These are phyloP conservation scores for Nemotelus nigrinus DNA, from an alignment of 2,888 invertebrate species.

Conservation along the genomic window DNA sequence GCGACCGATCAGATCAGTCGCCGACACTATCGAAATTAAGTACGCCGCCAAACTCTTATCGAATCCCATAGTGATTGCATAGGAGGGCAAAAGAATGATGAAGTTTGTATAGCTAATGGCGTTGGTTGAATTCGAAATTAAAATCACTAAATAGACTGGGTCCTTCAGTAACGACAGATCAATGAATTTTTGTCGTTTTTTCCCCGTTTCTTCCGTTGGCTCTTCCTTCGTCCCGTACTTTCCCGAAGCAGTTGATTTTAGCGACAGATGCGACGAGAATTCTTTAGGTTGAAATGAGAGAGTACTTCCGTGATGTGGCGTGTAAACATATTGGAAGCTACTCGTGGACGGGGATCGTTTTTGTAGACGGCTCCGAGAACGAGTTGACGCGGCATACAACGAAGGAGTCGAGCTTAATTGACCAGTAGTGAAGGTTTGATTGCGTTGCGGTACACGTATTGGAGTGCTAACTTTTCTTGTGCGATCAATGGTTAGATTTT, in stretches of 20 bases:
- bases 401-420: slow-evolving; percentile 75
- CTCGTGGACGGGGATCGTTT: slow-evolving; percentile 80
- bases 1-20: slow-evolving; percentile 81
- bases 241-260: slow-evolving; percentile 72
- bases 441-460: slow-evolving; percentile 66
- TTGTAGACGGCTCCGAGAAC: slow-evolving; percentile 67
- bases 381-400: slow-evolving; percentile 77
- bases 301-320: slow-evolving; percentile 87
- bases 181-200: slow-evolving; percentile 72
- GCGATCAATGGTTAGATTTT: slow-evolving; percentile 67
- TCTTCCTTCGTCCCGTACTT: slow-evolving; percentile 54
- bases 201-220: slow-evolving; percentile 62
- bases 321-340: slow-evolving; percentile 85
- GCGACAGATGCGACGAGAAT: slow-evolving; percentile 80
- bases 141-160: slow-evolving; percentile 81
- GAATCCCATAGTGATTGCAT: slow-evolving; percentile 76
- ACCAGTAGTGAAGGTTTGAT: slow-evolving; percentile 63
- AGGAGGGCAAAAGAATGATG: slow-evolving; percentile 81
- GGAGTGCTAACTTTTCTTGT: slow-evolving; percentile 72
- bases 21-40: slow-evolving; percentile 81
- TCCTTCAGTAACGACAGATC: slow-evolving; percentile 79
- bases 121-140: slow-evolving; percentile 85
- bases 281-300: slow-evolving; percentile 80
- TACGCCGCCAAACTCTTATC: slow-evolving; percentile 77
- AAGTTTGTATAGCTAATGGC: slow-evolving; percentile 90